Base-by-base conservation (phyloP, 2,113 vertebrate genomes). In the Leuciscus idus region DNA sequence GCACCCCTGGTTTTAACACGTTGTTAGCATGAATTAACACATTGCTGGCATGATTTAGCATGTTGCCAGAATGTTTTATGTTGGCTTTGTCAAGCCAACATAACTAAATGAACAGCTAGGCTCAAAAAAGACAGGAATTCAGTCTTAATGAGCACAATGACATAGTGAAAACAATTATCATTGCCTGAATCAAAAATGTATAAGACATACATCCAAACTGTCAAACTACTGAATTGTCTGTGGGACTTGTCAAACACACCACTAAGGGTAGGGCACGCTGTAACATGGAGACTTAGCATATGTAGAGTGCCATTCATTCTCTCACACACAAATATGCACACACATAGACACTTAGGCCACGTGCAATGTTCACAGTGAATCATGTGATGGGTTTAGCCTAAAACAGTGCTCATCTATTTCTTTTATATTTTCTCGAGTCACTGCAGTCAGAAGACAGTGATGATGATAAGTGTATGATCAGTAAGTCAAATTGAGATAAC, bases 291-390 rank as follows among this genome's bases (percentile, higher is more conserved):
- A 46, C 68, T 61, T 76, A 77, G 64, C 15, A 46, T 39, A 43
- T 59, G 48, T 73, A 83, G 74, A 62, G 13, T 64, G 62, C 10
- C 88, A 87, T 66, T 89, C 83, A 83, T 85, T 86, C 70, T 66
- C 64, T 85, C 30, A 84, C 62, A 81, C 74, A 87, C 85, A 85
- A 19, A 79, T 28, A 55, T 57, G 39, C 82, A 55, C 70, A 86
- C 70, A 83, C 64, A 84, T 26, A 84, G n/a, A 88, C n/a, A 84
- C 43, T 62, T 55, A 73, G 61, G 78, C 90, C 92, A 94, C 84
- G 87, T 94, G 93, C 86, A 89, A 57, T 86, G 80, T 86, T 89
- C 74, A 90, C 88, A 85, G 89, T 26, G 83, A 87, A 78, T 93
- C 93, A 92, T 92, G 92, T 92, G 91, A 91, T 75, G 36, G 21